phyloP scores from a whole-genome alignment of 1,140 invertebrate genomes.

The Heliconius eleuchia region DNA sequence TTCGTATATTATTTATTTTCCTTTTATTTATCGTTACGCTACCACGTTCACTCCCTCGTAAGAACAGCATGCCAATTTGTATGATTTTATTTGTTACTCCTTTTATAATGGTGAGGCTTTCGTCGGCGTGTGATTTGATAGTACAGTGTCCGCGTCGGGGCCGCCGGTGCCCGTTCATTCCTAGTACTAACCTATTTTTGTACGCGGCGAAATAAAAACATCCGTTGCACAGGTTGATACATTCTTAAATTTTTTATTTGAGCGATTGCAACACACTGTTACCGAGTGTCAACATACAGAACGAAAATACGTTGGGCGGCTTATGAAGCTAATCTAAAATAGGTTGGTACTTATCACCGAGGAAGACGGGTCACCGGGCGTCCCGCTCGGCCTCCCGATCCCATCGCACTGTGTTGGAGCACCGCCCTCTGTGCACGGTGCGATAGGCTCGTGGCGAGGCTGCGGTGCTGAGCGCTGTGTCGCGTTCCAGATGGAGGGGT shows the following conservation, averaged over 20 bases:
- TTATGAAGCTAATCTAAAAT: slow-evolving; percentile 51
- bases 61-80: slow-evolving; percentile 79
- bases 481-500: slow-evolving; percentile 75
- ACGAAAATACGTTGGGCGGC: slow-evolving; percentile 16
- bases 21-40: slow-evolving; percentile 73
- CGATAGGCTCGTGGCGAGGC: slow-evolving; percentile 68
- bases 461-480: slow-evolving; percentile 73
- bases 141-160: slow-evolving; percentile 76
- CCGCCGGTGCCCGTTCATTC: slow-evolving; percentile 69
- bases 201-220: slow-evolving; percentile 52
- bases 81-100: slow-evolving; percentile 71
- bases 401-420: slow-evolving; percentile 65
- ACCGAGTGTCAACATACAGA: slow-evolving; percentile 12
- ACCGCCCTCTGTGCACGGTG: slow-evolving; percentile 46
- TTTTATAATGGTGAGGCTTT: slow-evolving; percentile 81
- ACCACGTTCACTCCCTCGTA: slow-evolving; percentile 79
- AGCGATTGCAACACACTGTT: slow-evolving; percentile 31
- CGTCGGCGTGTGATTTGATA: slow-evolving; percentile 77
- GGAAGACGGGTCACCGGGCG: slow-evolving; percentile 63
- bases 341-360: slow-evolving; percentile 66
- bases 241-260: slow-evolving; percentile 44
- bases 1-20: slow-evolving; percentile 61
- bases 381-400: slow-evolving; percentile 63
- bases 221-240: slow-evolving; percentile 50
- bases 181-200: slow-evolving; percentile 76